A percentile compares a stretch with the other conserved stretches of the same genome.
phyloP scores from a whole-genome alignment of 2,888 invertebrate species.

The Leptura quadrifasciata region DNA sequence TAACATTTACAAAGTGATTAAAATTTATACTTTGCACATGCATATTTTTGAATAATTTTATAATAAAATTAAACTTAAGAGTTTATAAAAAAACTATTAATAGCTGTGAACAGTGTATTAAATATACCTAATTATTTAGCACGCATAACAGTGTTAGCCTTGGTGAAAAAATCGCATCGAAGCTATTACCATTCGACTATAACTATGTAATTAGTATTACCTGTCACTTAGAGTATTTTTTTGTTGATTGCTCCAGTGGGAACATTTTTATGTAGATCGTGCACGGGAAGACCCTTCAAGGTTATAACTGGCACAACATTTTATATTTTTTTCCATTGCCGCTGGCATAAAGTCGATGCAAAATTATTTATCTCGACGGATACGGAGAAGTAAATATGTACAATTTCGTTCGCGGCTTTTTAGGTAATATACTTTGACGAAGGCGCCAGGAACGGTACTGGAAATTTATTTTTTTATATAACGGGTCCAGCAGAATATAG shows the following conservation, averaged over 20 bases:
- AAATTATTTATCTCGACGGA: neutral
- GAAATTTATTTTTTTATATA: neutral
- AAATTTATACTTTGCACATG: slow-evolving; percentile 3
- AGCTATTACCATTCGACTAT: no score
- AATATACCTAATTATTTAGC: neutral
- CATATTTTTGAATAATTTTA: slow-evolving; percentile 23
- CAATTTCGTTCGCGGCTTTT: neutral
- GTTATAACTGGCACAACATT: no score
- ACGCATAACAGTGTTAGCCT: neutral
- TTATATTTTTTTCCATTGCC: neutral
- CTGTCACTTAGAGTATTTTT: no score
- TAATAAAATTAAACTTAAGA: neutral
- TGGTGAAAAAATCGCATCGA: neutral
- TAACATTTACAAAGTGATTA: slow-evolving; percentile 13
- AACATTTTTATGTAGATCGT: no score
- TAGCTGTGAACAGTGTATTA: neutral
- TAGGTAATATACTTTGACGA: neutral
- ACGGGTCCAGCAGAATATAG: no score
- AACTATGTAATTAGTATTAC: no score
- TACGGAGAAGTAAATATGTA: neutral
- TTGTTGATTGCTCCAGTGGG: no score
- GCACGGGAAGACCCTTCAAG: no score
- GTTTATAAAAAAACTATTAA: neutral
- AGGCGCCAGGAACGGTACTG: neutral
- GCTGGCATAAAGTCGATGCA: neutral